Base-by-base conservation (phyloP, 64 coral and sea anemone species). In the Trachythela sp. region DNA sequence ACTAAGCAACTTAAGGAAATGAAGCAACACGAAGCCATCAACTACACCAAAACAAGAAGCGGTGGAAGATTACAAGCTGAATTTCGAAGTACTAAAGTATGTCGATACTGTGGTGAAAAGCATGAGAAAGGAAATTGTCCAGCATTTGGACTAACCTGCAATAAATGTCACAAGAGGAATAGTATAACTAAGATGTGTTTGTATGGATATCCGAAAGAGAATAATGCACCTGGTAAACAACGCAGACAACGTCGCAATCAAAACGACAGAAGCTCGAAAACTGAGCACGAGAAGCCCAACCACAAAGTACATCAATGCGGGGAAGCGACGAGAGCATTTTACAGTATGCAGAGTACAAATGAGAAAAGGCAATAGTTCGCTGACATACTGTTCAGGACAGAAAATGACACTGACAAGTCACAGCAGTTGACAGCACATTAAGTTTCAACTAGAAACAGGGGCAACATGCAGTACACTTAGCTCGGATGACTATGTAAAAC, bases 391-490 rank as follows among this genome's bases (percentile, higher is more conserved):
- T 88, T 7, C 9, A 43, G 14, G 86, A 83, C 24, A n/a, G 6
- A 36, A 88, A 39, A 70, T 18, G 36, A 72, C 26, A 83, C 83
- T 22, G 84, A 26, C 15, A 71, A 40, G 11, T 20, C 29, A 49
- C 48, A 88, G 70, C 36, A 84, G n/a, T n/a, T n/a, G n/a, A n/a
- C n/a, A n/a, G n/a, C n/a, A n/a, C n/a, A 64, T 83, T 27, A 87
- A 80, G 13, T 87, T 92, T 56, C 91, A 92, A 33, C 48, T 92
- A 2, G 91, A 92, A 31, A 92, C 54, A 18, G 86, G 91, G 40
- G 91, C 86, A 31, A 71, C 91, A 29, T 93, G 58, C 83, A 93
- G 87, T 40, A 89, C 92, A 9, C 37, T 89, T 13, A 89, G n/a
- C 43, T 6, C 11, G 4, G 11, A 45, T 11, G 42, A 45, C 42